Evolutionary conservation across 2,888 invertebrate genomes (phyloP), one percentile per base, ranked within the genome.

Genomic region (Ashinkailepas kermadecensis): DNA sequence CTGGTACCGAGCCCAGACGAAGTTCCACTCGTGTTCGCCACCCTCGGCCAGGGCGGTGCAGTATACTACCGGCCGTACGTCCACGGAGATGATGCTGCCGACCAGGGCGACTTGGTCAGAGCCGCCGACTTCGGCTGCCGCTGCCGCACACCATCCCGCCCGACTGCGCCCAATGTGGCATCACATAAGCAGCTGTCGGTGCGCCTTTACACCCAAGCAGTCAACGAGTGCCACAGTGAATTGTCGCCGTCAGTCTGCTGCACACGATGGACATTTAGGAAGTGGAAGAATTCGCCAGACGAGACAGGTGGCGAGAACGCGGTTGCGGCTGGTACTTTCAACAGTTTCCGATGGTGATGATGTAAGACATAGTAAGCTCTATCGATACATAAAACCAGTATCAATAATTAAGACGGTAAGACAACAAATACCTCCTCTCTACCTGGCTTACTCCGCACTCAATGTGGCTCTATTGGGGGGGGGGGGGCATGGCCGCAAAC

Each of bases 11-110:
- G 90, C 87, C 89, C 93, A 92, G 39, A 92, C 88, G 89, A 93
- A 95, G 62, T 93, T 88, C 94, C 94, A 95, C 85, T 93, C 92
- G 0, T 88, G 87, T 83, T 91, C 90, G 11, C 89, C 89, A 70
- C 95, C 95, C 84, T 91, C 88, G 15, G 89, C 88, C 21, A 94
- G 89, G 0, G 91, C 92, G 78, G 90, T 91, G 87, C 95, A 95
- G 88, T 93, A 94, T 81, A 94, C 91, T 0, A 91, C 90, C 56
- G 89, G 87, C 0, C 93, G 91, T 10, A 94, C 88, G 87, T 95
- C 93, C 23, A 92, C 90, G 0, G 93, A 92, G 85, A 95, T 91
- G 58, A 79, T 74, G 21, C 74, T 74, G 74, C 21, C 18, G 74
- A 54, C 65, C 23, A 10, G 4, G 23, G 4, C 23, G 4, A 11